Percentiles rank a stretch among this genome's conserved stretches.
Evolutionary conservation across 1,140 invertebrate genomes (phyloP).

Genomic region (Trypoxylus dichotomus): DNA sequence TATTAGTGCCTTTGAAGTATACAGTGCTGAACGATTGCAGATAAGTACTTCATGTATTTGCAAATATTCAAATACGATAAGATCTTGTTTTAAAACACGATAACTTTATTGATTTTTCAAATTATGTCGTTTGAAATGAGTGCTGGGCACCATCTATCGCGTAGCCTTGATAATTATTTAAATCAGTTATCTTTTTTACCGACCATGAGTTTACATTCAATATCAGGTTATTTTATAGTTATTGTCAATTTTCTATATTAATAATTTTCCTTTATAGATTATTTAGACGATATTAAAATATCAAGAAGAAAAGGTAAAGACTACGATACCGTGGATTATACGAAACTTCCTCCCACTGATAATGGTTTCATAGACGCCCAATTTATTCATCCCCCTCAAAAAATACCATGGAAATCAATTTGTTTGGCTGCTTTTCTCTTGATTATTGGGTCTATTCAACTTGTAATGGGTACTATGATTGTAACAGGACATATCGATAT

Average conservation of each 20-base stretch:
- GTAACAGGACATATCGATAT: conserved; percentile 76
- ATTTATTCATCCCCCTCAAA: conserved; percentile 60
- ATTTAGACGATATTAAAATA: conserved; percentile 60
- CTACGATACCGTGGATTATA: conserved; percentile 66
- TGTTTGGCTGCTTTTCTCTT: conserved; percentile 73
- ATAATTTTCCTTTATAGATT: conserved; percentile 51
- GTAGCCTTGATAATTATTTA: conserved; percentile 27
- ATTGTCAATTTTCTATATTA: conserved; percentile 17
- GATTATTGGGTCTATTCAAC: conserved; percentile 70
- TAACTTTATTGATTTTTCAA: conserved; percentile 22
- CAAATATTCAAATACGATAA: background rate
- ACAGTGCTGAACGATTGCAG: no score
- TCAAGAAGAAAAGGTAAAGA: conserved; percentile 59
- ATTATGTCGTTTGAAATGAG: conserved; percentile 28
- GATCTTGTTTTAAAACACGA: background rate
- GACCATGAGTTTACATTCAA: conserved; percentile 45
- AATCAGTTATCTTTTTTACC: conserved; percentile 38
- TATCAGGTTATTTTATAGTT: conserved; percentile 40
- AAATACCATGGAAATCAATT: conserved; percentile 83
- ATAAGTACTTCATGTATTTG: no score
- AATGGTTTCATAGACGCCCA: conserved; percentile 75
- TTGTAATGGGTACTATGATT: conserved; percentile 75
- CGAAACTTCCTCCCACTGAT: conserved; percentile 66
- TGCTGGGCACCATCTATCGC: conserved; percentile 33
- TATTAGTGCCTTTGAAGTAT: no score